Percentiles rank a stretch among this genome's conserved stretches.
phyloP scores from a whole-genome alignment of 1,140 invertebrate species.

The Euborellia annulipes region DNA sequence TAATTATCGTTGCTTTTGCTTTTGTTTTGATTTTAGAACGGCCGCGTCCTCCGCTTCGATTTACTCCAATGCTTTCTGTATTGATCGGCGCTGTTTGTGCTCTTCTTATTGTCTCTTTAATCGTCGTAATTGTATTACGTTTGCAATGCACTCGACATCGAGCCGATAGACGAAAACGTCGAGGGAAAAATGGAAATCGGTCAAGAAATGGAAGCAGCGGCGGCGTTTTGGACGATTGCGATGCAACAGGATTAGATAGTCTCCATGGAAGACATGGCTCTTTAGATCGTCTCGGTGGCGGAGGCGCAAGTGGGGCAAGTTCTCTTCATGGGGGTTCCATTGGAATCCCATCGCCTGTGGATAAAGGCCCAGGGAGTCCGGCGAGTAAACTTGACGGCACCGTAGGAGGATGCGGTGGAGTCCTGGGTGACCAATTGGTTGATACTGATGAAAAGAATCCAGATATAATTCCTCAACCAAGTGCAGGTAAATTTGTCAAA shows the following conservation, averaged over 20 bases:
- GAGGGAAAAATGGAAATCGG: constrained; percentile 24
- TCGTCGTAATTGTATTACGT: constrained; percentile 46
- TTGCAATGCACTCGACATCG: constrained; percentile 39
- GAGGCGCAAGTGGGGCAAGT: no score
- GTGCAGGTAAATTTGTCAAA: constrained; percentile 38
- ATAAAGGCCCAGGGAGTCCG: constrained; percentile 22
- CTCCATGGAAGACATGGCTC: background rate
- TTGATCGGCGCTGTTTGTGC: constrained; percentile 49
- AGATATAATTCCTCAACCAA: constrained; percentile 62
- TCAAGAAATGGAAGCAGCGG: constrained; percentile 14
- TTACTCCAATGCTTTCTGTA: constrained; percentile 51
- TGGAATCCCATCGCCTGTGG: background rate
- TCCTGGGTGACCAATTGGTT: constrained; percentile 38
- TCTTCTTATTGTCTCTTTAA: constrained; percentile 44
- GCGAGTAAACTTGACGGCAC: constrained; percentile 26
- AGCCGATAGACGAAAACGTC: constrained; percentile 30
- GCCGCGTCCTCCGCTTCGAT: constrained; percentile 36
- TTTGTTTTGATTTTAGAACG: constrained; percentile 29
- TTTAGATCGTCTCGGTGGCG: constrained; percentile 4
- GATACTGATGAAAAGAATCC: constrained; percentile 73
- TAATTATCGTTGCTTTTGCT: no score
- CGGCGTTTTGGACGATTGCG: constrained; percentile 2
- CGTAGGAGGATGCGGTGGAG: constrained; percentile 26
- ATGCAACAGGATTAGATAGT: no score
- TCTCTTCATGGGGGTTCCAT: no score